Base-by-base conservation (phyloP, 2,888 invertebrate species). In the Parnassius mnemosyne region DNA sequence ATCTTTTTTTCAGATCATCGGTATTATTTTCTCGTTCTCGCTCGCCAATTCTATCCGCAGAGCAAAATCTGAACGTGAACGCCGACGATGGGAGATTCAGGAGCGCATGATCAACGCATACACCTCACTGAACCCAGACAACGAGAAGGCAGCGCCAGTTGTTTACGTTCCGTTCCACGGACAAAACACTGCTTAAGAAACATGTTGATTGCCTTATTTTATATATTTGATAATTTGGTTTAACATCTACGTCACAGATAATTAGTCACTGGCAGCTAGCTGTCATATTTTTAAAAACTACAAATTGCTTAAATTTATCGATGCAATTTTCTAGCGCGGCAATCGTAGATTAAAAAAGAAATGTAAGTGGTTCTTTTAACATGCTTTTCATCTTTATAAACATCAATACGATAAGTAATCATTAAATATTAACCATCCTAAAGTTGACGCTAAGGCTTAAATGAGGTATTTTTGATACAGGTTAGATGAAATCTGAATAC, bases 11-110 rank as follows among this genome's bases (percentile, higher is more conserved):
- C 87, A 96, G 96, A 88, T 97, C 53, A 92, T 97, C 74, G 98
- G 97, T 69, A 95, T 98, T 57, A 92, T 97, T 67, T 97, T 98
- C 79, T 96, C 98, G 2, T 96, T 96, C 83, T 96, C 97, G 87
- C 89, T 98, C 82, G 97, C 97, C 64, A 94, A 95, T 78, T 95
- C 97, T 3, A 95, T 98, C 77, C 95, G 96, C 65, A 93, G 93
- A 67, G 94, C 96, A 65, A 96, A 96, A 81, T 93, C 94, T 0
- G 94, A 95, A 71, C 93, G 94, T 49, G 94, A 94, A 75, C 93
- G 94, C 62, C 93, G 95, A 58, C 93, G 93, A 58, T 95, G 95
- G 93, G 94, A 96, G 81, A 89, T 94, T 65, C 92, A 93, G 67
- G 93, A 94, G 69, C 92, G 92, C 47, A 87, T 93, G 70, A 87